Percentiles rank a stretch among this genome's conserved stretches.
Conservation (phyloP, 2,797 vertebrate genomes). For the Rhincodon typus region DNA sequence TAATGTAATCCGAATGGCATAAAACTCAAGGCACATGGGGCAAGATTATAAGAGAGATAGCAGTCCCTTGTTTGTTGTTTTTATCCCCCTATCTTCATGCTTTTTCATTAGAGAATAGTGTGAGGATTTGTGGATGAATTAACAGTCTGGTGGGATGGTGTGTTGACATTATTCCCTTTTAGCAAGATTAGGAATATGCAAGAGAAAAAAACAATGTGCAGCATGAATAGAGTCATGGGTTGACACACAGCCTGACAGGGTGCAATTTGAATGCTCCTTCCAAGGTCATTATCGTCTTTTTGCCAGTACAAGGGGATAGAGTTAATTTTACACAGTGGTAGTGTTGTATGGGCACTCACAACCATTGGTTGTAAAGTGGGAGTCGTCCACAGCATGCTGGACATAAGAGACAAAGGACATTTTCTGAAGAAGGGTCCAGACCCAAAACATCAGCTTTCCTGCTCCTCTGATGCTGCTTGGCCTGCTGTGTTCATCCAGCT, state of each 20-base stretch:
- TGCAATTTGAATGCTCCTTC: not conserved
- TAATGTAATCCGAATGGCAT: not conserved
- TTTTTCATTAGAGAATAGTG: not conserved
- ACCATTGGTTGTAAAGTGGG: not conserved
- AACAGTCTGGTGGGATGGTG: not conserved
- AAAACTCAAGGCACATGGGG: not conserved
- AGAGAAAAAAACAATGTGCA: not conserved
- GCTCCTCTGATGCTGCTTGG: no score
- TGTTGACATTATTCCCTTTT: not conserved
- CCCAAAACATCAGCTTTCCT: no score
- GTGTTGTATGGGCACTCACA: not conserved
- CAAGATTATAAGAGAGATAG: not conserved
- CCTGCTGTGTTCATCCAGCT: no score
- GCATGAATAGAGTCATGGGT: not conserved
- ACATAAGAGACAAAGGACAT: not conserved
- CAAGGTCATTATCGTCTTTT: not conserved
- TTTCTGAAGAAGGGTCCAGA: no score
- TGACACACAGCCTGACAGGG: not conserved
- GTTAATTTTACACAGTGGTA: not conserved
- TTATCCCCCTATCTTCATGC: not conserved
- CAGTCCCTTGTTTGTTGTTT: not conserved
- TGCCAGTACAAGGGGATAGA: not conserved
- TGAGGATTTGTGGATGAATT: not conserved
- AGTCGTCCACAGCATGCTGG: not conserved
- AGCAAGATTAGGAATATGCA: no score